Conservation (phyloP, 37 sponge, comb jelly and placozoan species). For the Dysidea cf. avara region DNA sequence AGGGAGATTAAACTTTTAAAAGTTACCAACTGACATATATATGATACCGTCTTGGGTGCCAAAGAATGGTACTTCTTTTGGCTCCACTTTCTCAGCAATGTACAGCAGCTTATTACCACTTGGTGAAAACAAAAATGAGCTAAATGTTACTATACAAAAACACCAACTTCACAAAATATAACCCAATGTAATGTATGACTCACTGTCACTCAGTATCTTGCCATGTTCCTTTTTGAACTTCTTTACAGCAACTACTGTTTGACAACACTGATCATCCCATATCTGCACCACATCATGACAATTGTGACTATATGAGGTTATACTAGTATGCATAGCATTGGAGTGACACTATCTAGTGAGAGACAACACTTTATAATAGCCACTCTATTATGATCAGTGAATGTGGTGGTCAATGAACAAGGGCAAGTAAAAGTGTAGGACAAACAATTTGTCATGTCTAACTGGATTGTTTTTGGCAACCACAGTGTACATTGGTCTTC, state of each 20-base stretch:
- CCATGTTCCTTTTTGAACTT: constrained; percentile 59
- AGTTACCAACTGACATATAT: neutral
- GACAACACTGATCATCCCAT: constrained; percentile 2
- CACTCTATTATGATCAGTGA: no score
- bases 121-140: constrained; percentile 43
- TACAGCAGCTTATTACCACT: constrained; percentile 74
- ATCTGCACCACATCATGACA: constrained; percentile 1
- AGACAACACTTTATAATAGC: no score
- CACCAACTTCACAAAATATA: neutral
- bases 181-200: neutral
- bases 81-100: constrained; percentile 86
- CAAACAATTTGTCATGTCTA: no score
- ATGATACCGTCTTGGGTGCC: constrained; percentile 20
- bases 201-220: constrained; percentile 58
- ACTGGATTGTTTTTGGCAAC: no score
- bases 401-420: no score
- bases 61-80: constrained; percentile 75
- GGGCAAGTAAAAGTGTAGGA: no score
- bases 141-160: constrained; percentile 36
- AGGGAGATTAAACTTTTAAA: no score
- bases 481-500: no score
- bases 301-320: neutral
- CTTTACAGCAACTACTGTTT: constrained; percentile 28
- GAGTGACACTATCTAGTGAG: no score
- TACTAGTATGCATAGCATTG: no score